Evolutionary conservation across 2,888 invertebrate genomes (phyloP).

Genomic region (Pristionchus entomophagus): DNA sequence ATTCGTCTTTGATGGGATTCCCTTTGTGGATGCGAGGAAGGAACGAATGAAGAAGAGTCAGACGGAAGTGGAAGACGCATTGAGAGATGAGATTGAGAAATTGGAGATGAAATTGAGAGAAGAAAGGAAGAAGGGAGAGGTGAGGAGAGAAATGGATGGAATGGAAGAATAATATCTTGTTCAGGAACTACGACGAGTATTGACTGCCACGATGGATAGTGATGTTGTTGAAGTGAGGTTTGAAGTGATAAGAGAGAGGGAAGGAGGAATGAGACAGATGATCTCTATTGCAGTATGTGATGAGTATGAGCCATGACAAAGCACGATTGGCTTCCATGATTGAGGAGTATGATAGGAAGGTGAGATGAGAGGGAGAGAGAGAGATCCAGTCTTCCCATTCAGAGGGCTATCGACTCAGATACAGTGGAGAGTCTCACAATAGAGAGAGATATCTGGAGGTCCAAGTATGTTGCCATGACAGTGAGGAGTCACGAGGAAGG

Average conservation of each 20-base stretch:
- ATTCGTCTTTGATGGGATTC: not conserved
- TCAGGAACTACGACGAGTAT: conserved; percentile 30
- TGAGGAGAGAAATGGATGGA: not conserved
- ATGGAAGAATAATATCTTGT: not conserved
- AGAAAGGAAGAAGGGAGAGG: conserved; percentile 22
- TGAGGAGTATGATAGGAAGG: conserved; percentile 33
- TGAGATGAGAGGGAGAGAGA: too few relatives aligned
- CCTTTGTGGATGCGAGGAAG: conserved; percentile 34
- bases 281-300: too few relatives aligned
- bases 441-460: conserved; percentile 44
- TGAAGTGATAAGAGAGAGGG: too few relatives aligned
- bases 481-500: conserved; percentile 42
- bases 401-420: conserved; percentile 16
- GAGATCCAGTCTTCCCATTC: not conserved
- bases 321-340: conserved; percentile 5
- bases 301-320: conserved; percentile 25
- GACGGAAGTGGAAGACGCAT: conserved; percentile 13
- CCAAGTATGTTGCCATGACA: conserved; percentile 44
- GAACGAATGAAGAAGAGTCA: conserved; percentile 11
- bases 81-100: not conserved
- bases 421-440: conserved; percentile 35
- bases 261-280: too few relatives aligned
- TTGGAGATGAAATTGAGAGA: conserved; percentile 21
- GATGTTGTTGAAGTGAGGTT: conserved; percentile 46
- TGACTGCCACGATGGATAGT: conserved; percentile 33